These are phyloP conservation scores for Rhipidura dahli DNA, from an alignment of 2,113 vertebrate species.

Conservation along the genomic window DNA sequence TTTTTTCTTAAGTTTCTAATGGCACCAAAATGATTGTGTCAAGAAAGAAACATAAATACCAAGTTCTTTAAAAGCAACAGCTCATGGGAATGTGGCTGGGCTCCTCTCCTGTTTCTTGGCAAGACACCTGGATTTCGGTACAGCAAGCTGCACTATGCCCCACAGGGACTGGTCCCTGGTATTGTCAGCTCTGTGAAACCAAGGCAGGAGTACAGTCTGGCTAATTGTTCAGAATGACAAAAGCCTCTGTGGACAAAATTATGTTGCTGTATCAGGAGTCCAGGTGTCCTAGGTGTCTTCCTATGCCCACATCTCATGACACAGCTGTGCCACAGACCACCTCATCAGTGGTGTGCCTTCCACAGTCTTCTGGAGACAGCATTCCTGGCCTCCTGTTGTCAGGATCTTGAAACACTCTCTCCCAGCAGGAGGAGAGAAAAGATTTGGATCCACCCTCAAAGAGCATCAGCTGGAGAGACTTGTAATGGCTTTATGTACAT, in stretches of 20 bases:
- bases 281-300: not conserved
- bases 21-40: not conserved
- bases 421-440: not conserved
- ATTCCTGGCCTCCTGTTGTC: not conserved
- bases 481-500: not conserved
- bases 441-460: not conserved
- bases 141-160: not conserved
- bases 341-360: not conserved
- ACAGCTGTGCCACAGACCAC: not conserved
- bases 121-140: not conserved
- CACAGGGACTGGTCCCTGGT: not conserved
- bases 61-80: not conserved
- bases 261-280: not conserved
- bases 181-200: not conserved
- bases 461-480: not conserved
- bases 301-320: not conserved
- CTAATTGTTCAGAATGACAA: not conserved
- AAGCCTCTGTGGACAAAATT: not conserved
- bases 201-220: not conserved
- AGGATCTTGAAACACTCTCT: not conserved
- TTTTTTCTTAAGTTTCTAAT: not conserved
- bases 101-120: not conserved
- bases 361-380: not conserved
- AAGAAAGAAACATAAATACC: not conserved
- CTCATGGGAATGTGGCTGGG: not conserved